A percentile compares a stretch with the other conserved stretches of the same genome.
Conservation (phyloP, 2,797 vertebrate genomes). For the Phylloscopus collybita region DNA sequence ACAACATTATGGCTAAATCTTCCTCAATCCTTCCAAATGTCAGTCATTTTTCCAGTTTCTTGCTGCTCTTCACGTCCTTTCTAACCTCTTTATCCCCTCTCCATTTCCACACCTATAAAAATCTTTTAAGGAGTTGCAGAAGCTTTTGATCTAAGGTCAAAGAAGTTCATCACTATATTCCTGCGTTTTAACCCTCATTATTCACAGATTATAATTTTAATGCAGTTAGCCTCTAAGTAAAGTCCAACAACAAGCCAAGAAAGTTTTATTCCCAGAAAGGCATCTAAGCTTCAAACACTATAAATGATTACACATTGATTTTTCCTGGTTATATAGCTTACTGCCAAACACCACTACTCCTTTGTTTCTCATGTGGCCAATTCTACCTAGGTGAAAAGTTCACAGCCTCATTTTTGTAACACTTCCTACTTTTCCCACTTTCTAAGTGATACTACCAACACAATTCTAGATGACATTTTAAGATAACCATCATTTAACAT, state of each 20-base stretch:
- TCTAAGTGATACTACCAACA: neutral
- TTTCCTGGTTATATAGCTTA: neutral
- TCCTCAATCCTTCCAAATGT: neutral
- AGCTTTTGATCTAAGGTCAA: neutral
- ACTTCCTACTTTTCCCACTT: neutral
- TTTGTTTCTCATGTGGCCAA: neutral
- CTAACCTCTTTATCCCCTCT: neutral
- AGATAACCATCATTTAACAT: neutral
- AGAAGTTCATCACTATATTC: neutral
- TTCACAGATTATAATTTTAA: neutral
- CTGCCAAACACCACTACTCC: neutral
- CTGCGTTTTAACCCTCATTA: neutral
- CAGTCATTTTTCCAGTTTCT: neutral
- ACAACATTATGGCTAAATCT: neutral
- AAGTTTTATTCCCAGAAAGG: neutral
- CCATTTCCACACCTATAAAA: neutral
- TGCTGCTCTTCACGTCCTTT: neutral
- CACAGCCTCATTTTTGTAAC: neutral
- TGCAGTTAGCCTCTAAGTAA: neutral
- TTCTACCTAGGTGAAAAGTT: neutral
- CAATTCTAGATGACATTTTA: neutral
- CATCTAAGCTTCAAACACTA: neutral
- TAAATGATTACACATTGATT: neutral
- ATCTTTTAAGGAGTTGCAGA: neutral
- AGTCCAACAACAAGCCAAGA: neutral